A percentile compares a stretch with the other conserved stretches of the same genome.
phyloP scores from a whole-genome alignment of 2,888 invertebrate species.

The Scaptomyza tumidula region DNA sequence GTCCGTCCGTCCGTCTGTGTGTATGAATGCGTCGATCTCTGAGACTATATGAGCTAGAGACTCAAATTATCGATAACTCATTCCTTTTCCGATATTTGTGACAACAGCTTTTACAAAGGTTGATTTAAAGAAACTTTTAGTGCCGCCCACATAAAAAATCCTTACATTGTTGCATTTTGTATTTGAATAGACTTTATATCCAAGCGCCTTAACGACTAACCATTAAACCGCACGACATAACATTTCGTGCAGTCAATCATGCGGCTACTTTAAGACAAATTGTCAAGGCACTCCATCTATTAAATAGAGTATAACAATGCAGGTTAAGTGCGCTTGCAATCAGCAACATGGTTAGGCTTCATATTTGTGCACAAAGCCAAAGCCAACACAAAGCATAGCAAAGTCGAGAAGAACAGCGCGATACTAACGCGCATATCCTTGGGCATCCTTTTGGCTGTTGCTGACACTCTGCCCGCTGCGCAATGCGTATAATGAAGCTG shows the following conservation, averaged over 20 bases:
- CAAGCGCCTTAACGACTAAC: background rate
- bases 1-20: too few relatives aligned
- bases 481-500: conserved; percentile 42
- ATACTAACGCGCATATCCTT: conserved; percentile 19
- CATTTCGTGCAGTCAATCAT: background rate
- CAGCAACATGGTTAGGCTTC: conserved; percentile 16
- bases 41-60: too few relatives aligned
- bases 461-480: conserved; percentile 35
- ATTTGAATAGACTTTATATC: background rate
- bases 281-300: background rate
- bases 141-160: too few relatives aligned
- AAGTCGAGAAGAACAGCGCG: background rate
- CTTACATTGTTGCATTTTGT: too few relatives aligned
- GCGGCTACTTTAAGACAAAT: background rate
- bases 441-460: conserved; percentile 35
- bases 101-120: too few relatives aligned
- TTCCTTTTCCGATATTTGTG: too few relatives aligned
- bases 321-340: conserved; percentile 44
- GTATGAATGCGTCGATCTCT: too few relatives aligned
- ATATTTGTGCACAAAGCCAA: conserved; percentile 7
- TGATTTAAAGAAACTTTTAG: too few relatives aligned
- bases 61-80: too few relatives aligned
- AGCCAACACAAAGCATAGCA: conserved; percentile 2
- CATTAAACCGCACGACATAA: background rate
- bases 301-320: conserved; percentile 33